A percentile compares a stretch with the other conserved stretches of the same genome.
Evolutionary conservation across 2,888 invertebrate species (phyloP).

Genomic region (Leistus spinibarbis): DNA sequence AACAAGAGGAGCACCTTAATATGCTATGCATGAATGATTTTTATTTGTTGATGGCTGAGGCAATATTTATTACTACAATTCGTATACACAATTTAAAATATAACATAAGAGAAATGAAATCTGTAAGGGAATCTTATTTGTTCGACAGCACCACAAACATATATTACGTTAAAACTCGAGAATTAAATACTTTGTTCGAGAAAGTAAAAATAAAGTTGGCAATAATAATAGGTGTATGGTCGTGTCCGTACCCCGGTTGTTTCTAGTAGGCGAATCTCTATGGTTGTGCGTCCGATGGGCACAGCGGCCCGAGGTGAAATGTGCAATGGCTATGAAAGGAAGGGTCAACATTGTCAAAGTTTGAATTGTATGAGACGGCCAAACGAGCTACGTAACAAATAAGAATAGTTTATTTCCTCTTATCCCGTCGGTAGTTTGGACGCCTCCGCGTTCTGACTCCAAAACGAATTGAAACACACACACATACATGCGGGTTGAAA

Average conservation of each 20-base stretch:
- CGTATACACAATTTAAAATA: no score
- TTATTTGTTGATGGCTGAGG: no score
- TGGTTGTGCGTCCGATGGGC: background rate
- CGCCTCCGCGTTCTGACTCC: conserved; percentile 32
- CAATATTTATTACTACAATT: no score
- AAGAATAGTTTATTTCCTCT: conserved; percentile 33
- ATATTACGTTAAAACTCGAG: no score
- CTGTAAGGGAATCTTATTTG: no score
- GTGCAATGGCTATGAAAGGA: background rate
- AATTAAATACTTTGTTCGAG: no score
- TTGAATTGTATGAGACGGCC: conserved; percentile 33
- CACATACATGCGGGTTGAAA: conserved; percentile 20
- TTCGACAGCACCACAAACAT: no score
- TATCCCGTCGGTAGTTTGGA: conserved; percentile 21
- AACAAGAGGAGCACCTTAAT: no score
- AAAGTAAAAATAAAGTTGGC: no score
- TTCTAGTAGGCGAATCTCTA: background rate
- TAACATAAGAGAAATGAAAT: no score
- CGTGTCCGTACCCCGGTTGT: background rate
- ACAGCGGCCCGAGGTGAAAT: background rate
- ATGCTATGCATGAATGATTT: no score
- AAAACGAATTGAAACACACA: conserved; percentile 32
- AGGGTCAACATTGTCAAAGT: conserved; percentile 31
- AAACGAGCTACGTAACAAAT: conserved; percentile 36
- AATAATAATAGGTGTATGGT: background rate